Evolutionary conservation across 2,113 vertebrate species (phyloP).

Genomic region (Pteronura brasiliensis): DNA sequence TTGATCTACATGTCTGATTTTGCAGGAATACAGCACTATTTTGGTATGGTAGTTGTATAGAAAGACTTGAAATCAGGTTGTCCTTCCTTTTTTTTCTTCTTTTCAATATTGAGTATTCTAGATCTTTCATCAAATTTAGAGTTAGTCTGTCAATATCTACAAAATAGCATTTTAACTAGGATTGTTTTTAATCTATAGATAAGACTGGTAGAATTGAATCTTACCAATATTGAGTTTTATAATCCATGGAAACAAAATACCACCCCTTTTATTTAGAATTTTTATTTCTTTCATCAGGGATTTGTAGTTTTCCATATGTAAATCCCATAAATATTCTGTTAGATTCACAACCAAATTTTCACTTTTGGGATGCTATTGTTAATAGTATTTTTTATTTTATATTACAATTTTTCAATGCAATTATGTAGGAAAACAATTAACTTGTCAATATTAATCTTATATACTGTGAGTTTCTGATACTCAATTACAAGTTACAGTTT

Average conservation of each 20-base stretch:
- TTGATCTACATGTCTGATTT: not conserved
- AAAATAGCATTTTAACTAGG: not conserved
- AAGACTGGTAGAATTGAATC: not conserved
- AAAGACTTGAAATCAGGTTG: not conserved
- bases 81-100: not conserved
- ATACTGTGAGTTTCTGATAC: not conserved
- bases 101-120: not conserved
- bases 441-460: not conserved
- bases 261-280: not conserved
- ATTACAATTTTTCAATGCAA: not conserved
- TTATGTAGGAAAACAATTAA: not conserved
- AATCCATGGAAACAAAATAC: not conserved
- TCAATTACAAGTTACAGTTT: not conserved
- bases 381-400: not conserved
- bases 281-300: not conserved
- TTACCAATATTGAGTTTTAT: not conserved
- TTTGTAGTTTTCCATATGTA: not conserved
- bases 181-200: not conserved
- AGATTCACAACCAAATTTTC: not conserved
- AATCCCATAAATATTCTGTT: not conserved
- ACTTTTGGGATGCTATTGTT: not conserved
- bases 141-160: not conserved
- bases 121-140: not conserved
- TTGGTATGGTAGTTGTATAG: not conserved
- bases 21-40: not conserved